Conservation (phyloP, 2,888 invertebrate species). For the Thereva unica region DNA sequence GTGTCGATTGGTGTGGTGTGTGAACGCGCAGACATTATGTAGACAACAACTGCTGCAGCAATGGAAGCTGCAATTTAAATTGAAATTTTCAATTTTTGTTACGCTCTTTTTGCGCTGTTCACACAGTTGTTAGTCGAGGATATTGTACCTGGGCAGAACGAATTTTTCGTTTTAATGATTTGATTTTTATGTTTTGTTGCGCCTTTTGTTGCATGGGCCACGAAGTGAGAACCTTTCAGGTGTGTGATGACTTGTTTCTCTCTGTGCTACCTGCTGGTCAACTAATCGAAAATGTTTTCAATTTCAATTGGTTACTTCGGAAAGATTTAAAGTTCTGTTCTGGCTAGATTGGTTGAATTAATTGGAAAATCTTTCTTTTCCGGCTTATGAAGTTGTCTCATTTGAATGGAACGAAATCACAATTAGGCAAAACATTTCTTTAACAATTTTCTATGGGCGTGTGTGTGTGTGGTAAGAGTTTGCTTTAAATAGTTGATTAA, state of each 20-base stretch:
- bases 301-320: constrained; percentile 17
- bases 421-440: too few species aligned
- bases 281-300: constrained; percentile 21
- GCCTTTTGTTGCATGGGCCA: neutral
- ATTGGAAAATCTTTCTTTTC: constrained; percentile 21
- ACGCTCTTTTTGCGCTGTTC: constrained; percentile 28
- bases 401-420: neutral
- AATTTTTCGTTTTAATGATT: constrained; percentile 24
- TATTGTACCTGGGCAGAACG: constrained; percentile 25
- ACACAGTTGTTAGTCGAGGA: constrained; percentile 24
- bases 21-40: constrained; percentile 1
- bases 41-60: neutral
- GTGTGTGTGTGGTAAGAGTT: too few species aligned
- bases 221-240: neutral
- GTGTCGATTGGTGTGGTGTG: neutral
- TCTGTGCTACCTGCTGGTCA: constrained; percentile 3
- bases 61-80: constrained; percentile 8
- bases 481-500: too few species aligned
- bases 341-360: constrained; percentile 23
- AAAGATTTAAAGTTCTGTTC: constrained; percentile 27
- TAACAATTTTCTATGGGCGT: too few species aligned
- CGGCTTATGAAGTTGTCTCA: neutral
- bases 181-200: constrained; percentile 9
- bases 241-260: constrained; percentile 29
- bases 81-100: constrained; percentile 31